Evolutionary conservation across 2,888 invertebrate genomes (phyloP), one percentile per base, ranked within the genome.

Genomic region (Osmoderma eremita): DNA sequence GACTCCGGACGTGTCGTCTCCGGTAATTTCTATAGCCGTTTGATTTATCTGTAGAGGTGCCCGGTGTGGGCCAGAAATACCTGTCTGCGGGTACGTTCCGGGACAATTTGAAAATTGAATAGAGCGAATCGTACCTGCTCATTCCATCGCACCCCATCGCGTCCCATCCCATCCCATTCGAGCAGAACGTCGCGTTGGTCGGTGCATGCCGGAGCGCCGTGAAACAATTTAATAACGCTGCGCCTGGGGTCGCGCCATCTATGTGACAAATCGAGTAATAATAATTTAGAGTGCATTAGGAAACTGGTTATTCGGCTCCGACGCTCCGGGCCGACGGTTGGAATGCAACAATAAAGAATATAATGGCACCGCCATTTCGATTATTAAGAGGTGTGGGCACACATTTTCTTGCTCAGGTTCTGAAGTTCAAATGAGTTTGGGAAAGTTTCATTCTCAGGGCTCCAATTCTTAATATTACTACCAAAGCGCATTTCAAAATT

Each of bases 221-320:
- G 58, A 58, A 58, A 58, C 58, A 58, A 58, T 58, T 58, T 58
- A 58, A 58, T 58, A 58, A 58, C 42, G 42, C 42, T 30, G 30
- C 58, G 42, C 42, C 42, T 30, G 20, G 58, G 42, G 58, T 58
- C 15, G 58, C 24, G 24, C 22, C 58, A 18, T 42, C 58, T 58
- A 58, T 58, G 58, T 24, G 42, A 58, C 58, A 58, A 42, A 42
- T 58, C 58, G 58, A 58, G 58, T 42, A 58, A 58, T 42, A 58
- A 58, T 58, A 58, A 58, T 58, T 58, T 58, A 58, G 42, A 58
- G 58, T 58, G 58, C 58, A 58, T 58, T 58, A 58, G 18, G 38
- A 58, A 45, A 58, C 24, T 58, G 58, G 58, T 45, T 58, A 45
- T 3, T 58, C 24, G 6, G 10, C 30, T n/a, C 30, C 30, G 1